Conservation (phyloP, 2,888 invertebrate species). For the Priocnemis perturbator region DNA sequence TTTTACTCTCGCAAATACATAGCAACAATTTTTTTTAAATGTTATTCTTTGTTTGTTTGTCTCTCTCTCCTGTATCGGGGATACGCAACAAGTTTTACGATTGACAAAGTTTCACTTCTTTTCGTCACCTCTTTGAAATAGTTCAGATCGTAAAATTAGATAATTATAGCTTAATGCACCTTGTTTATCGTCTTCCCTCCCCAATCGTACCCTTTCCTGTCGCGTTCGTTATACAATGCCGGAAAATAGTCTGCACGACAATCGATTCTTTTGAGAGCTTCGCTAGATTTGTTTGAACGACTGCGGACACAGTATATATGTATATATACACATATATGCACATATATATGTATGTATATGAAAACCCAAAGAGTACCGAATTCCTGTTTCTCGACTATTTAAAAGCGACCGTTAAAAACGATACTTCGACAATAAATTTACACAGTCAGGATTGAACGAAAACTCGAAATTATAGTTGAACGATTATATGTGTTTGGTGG, state of each 20-base stretch:
- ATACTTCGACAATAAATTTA: no score
- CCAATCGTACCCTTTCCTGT: no score
- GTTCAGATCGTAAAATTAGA: conserved; percentile 28
- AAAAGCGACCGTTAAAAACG: no score
- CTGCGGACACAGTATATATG: conserved; percentile 20
- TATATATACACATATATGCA: conserved; percentile 3
- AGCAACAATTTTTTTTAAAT: conserved; percentile 30
- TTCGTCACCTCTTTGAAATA: conserved; percentile 2
- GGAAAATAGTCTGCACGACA: conserved; percentile 25
- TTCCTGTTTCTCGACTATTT: no score
- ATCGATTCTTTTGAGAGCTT: conserved; percentile 13
- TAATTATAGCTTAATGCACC: conserved; percentile 7
- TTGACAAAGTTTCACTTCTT: conserved; percentile 21
- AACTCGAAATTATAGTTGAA: conserved; percentile 39
- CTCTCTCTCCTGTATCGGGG: background rate
- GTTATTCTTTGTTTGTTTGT: no score
- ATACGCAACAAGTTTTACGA: conserved; percentile 31
- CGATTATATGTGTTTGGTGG: no score
- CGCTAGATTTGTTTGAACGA: conserved; percentile 3
- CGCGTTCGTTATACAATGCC: conserved; percentile 12
- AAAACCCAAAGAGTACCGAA: background rate
- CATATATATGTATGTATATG: conserved; percentile 13
- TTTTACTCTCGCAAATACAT: conserved; percentile 16
- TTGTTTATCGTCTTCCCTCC: conserved; percentile 15
- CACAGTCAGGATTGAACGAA: background rate